Base-by-base conservation (phyloP, 2,797 vertebrate species). In the Pachyuromys duprasi region DNA sequence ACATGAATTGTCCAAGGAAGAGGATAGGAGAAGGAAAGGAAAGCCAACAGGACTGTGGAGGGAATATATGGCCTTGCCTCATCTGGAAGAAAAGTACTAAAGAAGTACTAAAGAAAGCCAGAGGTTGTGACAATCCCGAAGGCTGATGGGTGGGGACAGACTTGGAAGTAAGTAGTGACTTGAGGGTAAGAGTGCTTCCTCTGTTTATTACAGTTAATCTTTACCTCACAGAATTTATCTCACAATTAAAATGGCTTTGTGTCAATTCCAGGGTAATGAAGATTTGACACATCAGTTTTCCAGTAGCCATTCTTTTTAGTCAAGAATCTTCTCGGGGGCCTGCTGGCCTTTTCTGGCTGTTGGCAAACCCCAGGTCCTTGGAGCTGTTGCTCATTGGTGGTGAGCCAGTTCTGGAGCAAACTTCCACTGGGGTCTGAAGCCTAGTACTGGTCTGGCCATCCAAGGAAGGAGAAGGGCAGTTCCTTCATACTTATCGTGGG, bases 271-370 rank as follows among this genome's bases (percentile, higher is more conserved):
- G 11, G 69, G 86, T 80, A 81, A 75, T 45, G 39, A 76, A 31
- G 12, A 76, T 69, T 87, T 91, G 81, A 78, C n/a, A 36, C 28
- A 72, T 26, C 36, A 17, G 9, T 62, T 94, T 96, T 90, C 45
- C 60, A 3, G 86, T 84, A 93, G 22, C 39, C 67, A 26, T 49
- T 8, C 1, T 86, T 88, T 95, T 9, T 28, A 60, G 42, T 74
- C 60, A 76, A 6, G 53, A 36, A 28, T 57, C 79, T 79, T 86
- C 55, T 80, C 49, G 42, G 42, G 62, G 49, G 49, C 45, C 20
- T 33, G 70, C 49, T 57, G n/a, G n/a, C 22, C 17, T 89, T 76
- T 49, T 42, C 78, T 75, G 57, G 72, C 42, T 20, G 18, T 3
- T 28, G 42, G 88, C 49, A 24, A 39, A 22, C 8, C 36, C 24